Evolutionary conservation across 2,113 vertebrate genomes (phyloP).

Genomic region (Ellobius talpinus): DNA sequence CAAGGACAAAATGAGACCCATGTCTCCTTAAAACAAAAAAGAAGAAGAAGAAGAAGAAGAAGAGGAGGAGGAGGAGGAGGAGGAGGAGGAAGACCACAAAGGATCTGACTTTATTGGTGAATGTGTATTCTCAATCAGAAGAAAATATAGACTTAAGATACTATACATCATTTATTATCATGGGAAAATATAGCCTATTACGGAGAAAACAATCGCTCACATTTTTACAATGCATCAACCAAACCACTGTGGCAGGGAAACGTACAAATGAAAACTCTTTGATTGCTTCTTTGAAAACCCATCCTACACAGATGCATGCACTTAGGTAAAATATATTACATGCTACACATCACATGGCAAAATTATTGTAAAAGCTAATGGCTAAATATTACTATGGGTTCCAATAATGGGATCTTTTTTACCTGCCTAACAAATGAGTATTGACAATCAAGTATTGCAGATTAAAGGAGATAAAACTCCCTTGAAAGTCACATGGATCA

Average conservation of each 20-base stretch:
- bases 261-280: background rate
- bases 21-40: background rate
- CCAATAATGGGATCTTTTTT: background rate
- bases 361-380: constrained; percentile 14
- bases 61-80: too few relatives aligned
- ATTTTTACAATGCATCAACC: constrained; percentile 14
- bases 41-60: background rate
- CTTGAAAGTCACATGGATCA: background rate
- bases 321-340: background rate
- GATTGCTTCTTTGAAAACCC: constrained; percentile 2
- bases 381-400: background rate
- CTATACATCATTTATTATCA: background rate
- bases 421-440: background rate
- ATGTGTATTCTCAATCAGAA: background rate
- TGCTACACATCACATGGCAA: background rate
- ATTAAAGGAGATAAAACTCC: background rate
- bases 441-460: background rate
- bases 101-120: background rate
- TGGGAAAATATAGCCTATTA: background rate
- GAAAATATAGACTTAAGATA: background rate
- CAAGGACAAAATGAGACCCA: background rate
- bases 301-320: background rate
- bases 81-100: background rate
- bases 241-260: background rate
- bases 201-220: background rate